Evolutionary conservation across 2,113 vertebrate genomes (phyloP).

Genomic region (Ctenodactylus gundi): DNA sequence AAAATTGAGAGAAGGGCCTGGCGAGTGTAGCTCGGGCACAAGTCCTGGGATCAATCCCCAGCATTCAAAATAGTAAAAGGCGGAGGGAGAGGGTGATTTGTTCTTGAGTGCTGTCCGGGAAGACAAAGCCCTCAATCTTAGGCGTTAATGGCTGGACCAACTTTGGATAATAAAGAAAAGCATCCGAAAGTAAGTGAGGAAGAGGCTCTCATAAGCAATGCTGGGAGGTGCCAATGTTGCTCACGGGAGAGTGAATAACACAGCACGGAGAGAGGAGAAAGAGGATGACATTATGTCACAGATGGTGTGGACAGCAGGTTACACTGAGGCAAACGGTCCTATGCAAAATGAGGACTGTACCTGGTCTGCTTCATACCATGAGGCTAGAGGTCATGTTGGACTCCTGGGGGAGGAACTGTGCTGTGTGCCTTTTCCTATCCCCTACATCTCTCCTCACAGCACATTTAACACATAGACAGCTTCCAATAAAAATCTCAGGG

Average conservation of each 20-base stretch:
- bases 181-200: neutral
- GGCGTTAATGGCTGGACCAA: neutral
- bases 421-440: neutral
- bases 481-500: neutral
- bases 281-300: no score
- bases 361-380: neutral
- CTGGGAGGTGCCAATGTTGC: neutral
- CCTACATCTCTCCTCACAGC: neutral
- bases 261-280: neutral
- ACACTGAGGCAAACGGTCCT: neutral
- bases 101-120: neutral
- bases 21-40: neutral
- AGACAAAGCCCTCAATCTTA: neutral
- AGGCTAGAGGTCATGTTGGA: neutral
- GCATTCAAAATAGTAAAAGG: neutral
- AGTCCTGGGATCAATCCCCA: neutral
- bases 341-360: fast-evolving
- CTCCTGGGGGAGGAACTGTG: neutral
- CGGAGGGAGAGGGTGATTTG: neutral
- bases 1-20: neutral
- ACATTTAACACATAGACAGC: neutral
- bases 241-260: neutral
- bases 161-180: neutral
- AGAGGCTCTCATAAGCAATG: neutral
- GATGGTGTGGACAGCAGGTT: no score